Conservation (phyloP, 2,888 invertebrate species). For the Luffia ferchaultella region DNA sequence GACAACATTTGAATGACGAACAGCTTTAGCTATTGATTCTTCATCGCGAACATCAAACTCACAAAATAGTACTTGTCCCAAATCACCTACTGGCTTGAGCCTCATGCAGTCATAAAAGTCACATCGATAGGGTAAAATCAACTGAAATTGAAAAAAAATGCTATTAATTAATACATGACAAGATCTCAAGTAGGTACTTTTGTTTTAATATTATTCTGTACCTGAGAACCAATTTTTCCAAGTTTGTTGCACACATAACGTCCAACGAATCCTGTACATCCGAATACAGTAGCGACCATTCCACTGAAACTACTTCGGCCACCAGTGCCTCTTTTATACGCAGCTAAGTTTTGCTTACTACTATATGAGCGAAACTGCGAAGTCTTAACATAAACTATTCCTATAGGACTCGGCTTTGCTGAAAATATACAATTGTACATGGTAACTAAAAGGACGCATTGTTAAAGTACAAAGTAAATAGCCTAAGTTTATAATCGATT, state of each 20-base stretch:
- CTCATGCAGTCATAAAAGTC: constrained; percentile 82
- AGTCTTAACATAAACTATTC: constrained; percentile 52
- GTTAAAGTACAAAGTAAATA: constrained; percentile 4
- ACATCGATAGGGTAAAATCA: constrained; percentile 92
- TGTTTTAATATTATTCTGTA: constrained; percentile 32
- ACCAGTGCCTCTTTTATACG: constrained; percentile 84
- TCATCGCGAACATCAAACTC: constrained; percentile 88
- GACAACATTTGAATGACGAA: constrained; percentile 96
- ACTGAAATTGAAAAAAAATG: constrained; percentile 51
- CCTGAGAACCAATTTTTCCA: constrained; percentile 87
- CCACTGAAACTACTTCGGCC: constrained; percentile 98
- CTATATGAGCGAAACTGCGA: constrained; percentile 46
- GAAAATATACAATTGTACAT: constrained; percentile 17
- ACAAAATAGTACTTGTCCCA: constrained; percentile 93
- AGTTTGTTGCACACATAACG: constrained; percentile 87
- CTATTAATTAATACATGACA: background rate
- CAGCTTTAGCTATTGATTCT: constrained; percentile 80
- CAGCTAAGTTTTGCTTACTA: constrained; percentile 69
- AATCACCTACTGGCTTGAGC: constrained; percentile 88
- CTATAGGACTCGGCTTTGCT: constrained; percentile 46
- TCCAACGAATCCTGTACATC: constrained; percentile 90
- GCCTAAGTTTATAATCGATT: background rate
- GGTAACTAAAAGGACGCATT: constrained; percentile 4
- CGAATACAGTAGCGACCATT: constrained; percentile 97
- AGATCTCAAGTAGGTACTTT: too few species aligned